A percentile compares a stretch with the other conserved stretches of the same genome.
Conservation (phyloP, 2,113 vertebrate genomes). For the Potamarius usumacintae region DNA sequence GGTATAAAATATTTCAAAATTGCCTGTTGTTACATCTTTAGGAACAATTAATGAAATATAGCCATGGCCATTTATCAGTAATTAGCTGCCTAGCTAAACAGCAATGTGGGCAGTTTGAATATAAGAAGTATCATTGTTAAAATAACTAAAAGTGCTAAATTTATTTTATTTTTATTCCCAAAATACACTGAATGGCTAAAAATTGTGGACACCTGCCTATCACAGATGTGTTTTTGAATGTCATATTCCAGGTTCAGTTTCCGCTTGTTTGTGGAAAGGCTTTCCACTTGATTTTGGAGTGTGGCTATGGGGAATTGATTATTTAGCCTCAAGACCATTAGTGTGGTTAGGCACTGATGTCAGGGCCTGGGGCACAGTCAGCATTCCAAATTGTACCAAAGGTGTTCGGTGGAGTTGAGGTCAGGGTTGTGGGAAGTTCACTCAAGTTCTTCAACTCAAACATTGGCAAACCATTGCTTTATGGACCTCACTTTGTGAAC, state of each 20-base stretch:
- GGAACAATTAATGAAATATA: not conserved
- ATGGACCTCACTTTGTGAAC: not conserved
- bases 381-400: not conserved
- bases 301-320: not conserved
- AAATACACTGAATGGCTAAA: not conserved
- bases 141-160: not conserved
- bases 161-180: not conserved
- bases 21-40: not conserved
- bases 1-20: slow-evolving; percentile 4
- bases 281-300: not conserved
- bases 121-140: not conserved
- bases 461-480: not conserved
- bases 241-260: not conserved
- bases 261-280: not conserved
- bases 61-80: not conserved
- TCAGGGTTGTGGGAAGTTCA: not conserved
- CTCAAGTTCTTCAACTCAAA: not conserved
- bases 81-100: not conserved
- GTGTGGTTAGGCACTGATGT: not conserved
- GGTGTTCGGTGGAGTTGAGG: not conserved
- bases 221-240: not conserved
- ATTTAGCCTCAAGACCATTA: not conserved
- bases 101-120: not conserved
- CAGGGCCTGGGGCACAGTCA: not conserved
- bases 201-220: not conserved